Percentiles rank a stretch among this genome's conserved stretches.
Evolutionary conservation across 1,140 invertebrate species (phyloP).

Genomic region (Aporrectodea caliginosa): DNA sequence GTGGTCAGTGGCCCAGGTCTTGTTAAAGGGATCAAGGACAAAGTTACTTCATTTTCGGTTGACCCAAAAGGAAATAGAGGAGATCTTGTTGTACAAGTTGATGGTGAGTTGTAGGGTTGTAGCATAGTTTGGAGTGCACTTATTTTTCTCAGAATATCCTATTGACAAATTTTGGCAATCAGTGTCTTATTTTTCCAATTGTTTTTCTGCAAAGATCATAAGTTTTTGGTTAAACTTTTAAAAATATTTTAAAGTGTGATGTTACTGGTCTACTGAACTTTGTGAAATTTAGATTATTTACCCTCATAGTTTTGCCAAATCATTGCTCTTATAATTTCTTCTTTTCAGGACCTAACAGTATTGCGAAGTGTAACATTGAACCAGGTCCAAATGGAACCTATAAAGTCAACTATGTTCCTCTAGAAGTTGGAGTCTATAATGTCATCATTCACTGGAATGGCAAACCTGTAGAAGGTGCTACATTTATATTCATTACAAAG

Average conservation of each 20-base stretch:
- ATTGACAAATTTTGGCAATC: neutral
- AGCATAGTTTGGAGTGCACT: neutral
- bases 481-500: neutral
- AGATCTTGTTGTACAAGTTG: conserved; percentile 49
- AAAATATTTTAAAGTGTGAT: neutral
- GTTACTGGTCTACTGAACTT: neutral
- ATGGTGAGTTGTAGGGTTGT: conserved; percentile 39
- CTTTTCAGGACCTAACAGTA: conserved; percentile 22
- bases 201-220: neutral
- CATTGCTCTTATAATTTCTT: no score
- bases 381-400: conserved; percentile 57
- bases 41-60: conserved; percentile 54
- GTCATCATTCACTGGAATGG: conserved; percentile 71
- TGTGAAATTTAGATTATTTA: no score
- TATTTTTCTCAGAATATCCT: neutral
- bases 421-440: conserved; percentile 70
- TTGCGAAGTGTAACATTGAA: conserved; percentile 19
- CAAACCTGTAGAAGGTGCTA: conserved; percentile 59
- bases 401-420: conserved; percentile 67
- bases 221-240: neutral
- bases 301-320: no score
- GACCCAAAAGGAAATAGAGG: conserved; percentile 55
- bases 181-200: neutral
- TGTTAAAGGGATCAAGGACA: conserved; percentile 47
- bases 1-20: conserved; percentile 51